Percentiles rank a stretch among this genome's conserved stretches.
These are phyloP conservation scores for Tetramorium bicarinatum DNA, from an alignment of 2,888 invertebrate species.

Conservation along the genomic window DNA sequence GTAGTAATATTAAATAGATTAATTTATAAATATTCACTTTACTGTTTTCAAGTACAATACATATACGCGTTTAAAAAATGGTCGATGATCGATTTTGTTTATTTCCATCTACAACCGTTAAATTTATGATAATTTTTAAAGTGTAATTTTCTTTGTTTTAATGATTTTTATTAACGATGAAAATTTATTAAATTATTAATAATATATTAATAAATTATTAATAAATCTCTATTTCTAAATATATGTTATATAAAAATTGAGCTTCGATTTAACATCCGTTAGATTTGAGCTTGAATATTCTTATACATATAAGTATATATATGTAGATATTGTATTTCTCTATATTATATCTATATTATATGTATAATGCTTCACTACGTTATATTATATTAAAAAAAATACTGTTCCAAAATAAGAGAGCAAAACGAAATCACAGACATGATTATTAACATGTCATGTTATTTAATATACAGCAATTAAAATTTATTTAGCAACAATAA, in stretches of 20 bases:
- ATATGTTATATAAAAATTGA: conserved; percentile 7
- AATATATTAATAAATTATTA: no score
- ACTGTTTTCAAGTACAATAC: neutral
- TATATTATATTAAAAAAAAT: conserved; percentile 20
- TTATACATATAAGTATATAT: neutral
- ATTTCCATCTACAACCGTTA: neutral
- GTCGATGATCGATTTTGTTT: neutral
- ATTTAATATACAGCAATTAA: conserved; percentile 1
- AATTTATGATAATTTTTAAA: neutral
- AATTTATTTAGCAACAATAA: neutral
- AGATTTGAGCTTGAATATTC: conserved; percentile 15
- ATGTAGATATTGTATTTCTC: neutral
- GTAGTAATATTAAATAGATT: conserved; percentile 17
- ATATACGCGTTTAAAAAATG: neutral
- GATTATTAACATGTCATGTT: conserved; percentile 1
- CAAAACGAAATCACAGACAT: conserved; percentile 25
- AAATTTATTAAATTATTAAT: conserved; percentile 22
- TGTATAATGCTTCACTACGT: neutral
- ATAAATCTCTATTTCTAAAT: conserved; percentile 8
- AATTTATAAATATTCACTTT: conserved; percentile 5
- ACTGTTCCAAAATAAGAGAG: conserved; percentile 31
- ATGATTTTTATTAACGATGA: neutral
- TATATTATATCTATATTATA: neutral
- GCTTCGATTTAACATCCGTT: conserved; percentile 12
- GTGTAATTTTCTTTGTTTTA: neutral